Evolutionary conservation across 1,140 invertebrate species (phyloP).

Genomic region (Drosophila chauvacae): DNA sequence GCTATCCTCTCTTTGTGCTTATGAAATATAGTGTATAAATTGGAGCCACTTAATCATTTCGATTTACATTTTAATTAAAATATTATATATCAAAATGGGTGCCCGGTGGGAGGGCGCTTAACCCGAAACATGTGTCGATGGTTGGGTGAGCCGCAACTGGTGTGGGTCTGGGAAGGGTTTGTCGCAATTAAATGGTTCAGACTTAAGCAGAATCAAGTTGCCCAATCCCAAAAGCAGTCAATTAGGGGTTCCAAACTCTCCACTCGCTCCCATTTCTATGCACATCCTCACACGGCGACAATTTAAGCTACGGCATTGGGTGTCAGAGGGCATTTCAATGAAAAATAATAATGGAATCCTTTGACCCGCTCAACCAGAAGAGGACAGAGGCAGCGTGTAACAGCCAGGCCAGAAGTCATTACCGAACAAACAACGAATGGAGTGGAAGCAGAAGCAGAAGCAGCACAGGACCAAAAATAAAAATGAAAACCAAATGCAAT

Average conservation of each 20-base stretch:
- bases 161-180: neutral
- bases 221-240: slow-evolving; percentile 3
- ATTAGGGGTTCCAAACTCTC: neutral
- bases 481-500: slow-evolving; percentile 22
- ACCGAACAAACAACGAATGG: slow-evolving; percentile 55
- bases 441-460: neutral
- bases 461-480: slow-evolving; percentile 25
- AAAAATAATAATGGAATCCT: slow-evolving; percentile 70
- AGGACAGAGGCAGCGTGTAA: slow-evolving; percentile 1
- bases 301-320: slow-evolving; percentile 44
- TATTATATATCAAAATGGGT: slow-evolving; percentile 76
- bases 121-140: slow-evolving; percentile 47
- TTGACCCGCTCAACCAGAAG: slow-evolving; percentile 35
- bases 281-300: slow-evolving; percentile 4
- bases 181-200: neutral
- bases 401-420: slow-evolving; percentile 58
- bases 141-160: slow-evolving; percentile 15
- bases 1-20: slow-evolving; percentile 37
- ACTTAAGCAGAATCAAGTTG: neutral
- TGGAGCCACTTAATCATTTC: slow-evolving; percentile 80
- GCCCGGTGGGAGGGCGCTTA: slow-evolving; percentile 52
- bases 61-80: slow-evolving; percentile 83
- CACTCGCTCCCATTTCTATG: neutral
- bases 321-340: slow-evolving; percentile 67
- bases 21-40: slow-evolving; percentile 82